Evolutionary conservation across 23 tunicate species (phyloP), one percentile per base, ranked within the genome.

Genomic region (Botrylloides violaceus): DNA sequence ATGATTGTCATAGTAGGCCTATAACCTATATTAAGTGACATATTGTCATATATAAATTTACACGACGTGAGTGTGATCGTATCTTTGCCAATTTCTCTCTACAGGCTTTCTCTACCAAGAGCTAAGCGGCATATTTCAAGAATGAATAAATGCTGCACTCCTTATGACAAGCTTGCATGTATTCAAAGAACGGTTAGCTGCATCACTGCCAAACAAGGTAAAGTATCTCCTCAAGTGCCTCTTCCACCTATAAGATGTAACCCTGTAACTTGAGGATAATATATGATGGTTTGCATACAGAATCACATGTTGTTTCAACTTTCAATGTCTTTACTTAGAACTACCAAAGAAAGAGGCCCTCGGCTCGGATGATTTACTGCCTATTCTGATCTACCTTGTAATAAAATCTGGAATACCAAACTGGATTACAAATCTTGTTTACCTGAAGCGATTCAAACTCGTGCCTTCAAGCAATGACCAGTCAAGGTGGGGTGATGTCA

Each of bases 351-450:
- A 63, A 19, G 70, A 31, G n/a, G 35, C 35, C 9, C 37, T 90
- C 70, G 71, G 83, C 22, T 71, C 90, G 4, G 97, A 90, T 59
- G 91, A 90, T 62, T 78, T 90, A 22, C 73, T 90, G 24, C 97
- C 97, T 1, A 74, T 90, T 30, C 60, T 90, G 32, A 65, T 90
- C 0, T 90, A 83, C 59, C 71, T 90, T n/a, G 76, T 90, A 25
- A 83, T 83, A 20, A 90, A 83, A 65, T 83, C 81, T 30, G 81
- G 83, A 43, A 64, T 90, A 29, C 50, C 84, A 3, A 90, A 90
- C 79, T 90, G 89, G 90, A 35, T 90, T 3, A 50, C 97, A 4
- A 90, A 90, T 49, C 37, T 90, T 23, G 43, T 30, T 2, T 90
- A 83, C 58, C 76, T 90, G 48, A 39, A 68, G 28, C 58, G 37